Percentiles rank a stretch among this genome's conserved stretches.
Conservation (phyloP, 2,888 invertebrate genomes). For the Tholera decimalis region DNA sequence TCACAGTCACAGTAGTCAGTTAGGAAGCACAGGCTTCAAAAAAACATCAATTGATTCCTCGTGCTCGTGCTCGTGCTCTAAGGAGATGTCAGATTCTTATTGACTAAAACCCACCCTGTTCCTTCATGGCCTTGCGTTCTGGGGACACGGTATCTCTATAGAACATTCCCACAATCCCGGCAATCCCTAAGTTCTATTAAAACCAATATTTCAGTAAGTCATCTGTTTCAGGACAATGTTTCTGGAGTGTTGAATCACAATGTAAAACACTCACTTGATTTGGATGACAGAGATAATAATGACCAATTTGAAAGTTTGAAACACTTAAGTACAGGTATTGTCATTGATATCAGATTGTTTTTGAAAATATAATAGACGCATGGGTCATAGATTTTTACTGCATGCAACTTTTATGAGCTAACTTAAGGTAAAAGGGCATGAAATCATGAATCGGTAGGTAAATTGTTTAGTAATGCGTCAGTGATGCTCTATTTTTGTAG, state of each 20-base stretch:
- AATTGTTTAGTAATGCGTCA: not conserved
- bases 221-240: not conserved
- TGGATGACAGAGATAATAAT: constrained; percentile 21
- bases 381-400: constrained; percentile 1
- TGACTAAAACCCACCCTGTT: too few relatives aligned
- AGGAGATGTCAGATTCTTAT: too few relatives aligned
- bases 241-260: constrained; percentile 1
- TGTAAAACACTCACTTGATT: constrained; percentile 18
- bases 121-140: too few relatives aligned
- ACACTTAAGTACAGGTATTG: not conserved
- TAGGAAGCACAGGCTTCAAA: too few relatives aligned
- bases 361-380: not conserved
- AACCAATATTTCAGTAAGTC: too few relatives aligned
- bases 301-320: constrained; percentile 23
- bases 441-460: not conserved
- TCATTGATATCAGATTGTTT: not conserved
- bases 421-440: not conserved
- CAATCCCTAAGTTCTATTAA: too few relatives aligned
- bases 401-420: constrained; percentile 20
- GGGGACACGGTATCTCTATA: too few relatives aligned
- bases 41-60: too few relatives aligned
- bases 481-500: constrained; percentile 15
- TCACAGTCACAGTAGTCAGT: too few relatives aligned
- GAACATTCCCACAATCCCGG: too few relatives aligned
- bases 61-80: too few relatives aligned